A percentile compares a stretch with the other conserved stretches of the same genome.
Evolutionary conservation across 1,140 invertebrate genomes (phyloP).

Genomic region (Macrobrachium nipponense): DNA sequence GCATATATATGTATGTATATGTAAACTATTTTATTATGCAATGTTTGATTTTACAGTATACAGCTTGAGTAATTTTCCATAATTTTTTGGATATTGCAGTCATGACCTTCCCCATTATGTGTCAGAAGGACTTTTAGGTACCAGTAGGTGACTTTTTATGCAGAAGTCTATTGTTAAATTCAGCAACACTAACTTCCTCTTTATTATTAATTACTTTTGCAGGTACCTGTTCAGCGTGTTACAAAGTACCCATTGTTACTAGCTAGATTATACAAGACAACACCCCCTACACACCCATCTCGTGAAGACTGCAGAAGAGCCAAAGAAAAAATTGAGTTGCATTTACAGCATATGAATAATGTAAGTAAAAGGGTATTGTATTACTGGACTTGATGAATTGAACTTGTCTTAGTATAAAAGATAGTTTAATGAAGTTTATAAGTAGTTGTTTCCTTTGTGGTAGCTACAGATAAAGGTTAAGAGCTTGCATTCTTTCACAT

Average conservation of each 20-base stretch:
- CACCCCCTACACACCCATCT: conserved; percentile 70
- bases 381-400: background rate
- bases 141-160: background rate
- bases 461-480: too few species aligned
- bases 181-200: background rate
- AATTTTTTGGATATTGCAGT: too few species aligned
- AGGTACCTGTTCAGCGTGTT: conserved; percentile 89
- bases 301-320: conserved; percentile 72
- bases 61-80: too few species aligned
- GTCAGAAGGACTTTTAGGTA: too few species aligned
- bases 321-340: conserved; percentile 91
- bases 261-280: conserved; percentile 91
- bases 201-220: conserved; percentile 1
- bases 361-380: conserved; percentile 65
- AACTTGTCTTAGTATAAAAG: too few species aligned
- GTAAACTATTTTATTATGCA: too few species aligned
- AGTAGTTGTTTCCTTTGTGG: too few species aligned
- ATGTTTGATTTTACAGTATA: too few species aligned
- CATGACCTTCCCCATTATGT: too few species aligned
- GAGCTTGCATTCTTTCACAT: too few species aligned
- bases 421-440: too few species aligned
- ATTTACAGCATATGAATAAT: conserved; percentile 92
- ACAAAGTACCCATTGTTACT: conserved; percentile 94
- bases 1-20: too few species aligned
- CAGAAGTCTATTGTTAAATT: background rate